phyloP scores from a whole-genome alignment of 2,797 vertebrate genomes.

The Parauchenoglanis ngamensis region DNA sequence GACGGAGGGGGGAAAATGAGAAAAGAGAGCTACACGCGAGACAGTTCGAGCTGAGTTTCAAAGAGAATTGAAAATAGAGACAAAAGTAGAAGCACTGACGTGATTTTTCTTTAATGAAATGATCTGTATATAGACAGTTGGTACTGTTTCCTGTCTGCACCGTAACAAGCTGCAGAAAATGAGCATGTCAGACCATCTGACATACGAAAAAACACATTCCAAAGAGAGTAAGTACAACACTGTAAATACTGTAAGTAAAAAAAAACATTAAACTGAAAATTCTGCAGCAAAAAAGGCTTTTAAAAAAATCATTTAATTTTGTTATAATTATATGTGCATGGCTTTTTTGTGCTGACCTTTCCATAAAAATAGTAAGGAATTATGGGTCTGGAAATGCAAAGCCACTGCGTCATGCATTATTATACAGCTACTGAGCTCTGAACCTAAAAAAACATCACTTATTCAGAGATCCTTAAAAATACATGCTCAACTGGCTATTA shows the following conservation, averaged over 20 bases:
- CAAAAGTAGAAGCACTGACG: constrained; percentile 13
- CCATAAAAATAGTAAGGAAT: neutral
- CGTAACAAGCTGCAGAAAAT: neutral
- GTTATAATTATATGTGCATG: neutral
- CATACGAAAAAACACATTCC: neutral
- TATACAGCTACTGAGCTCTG: neutral
- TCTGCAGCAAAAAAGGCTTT: neutral
- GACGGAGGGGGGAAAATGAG: neutral
- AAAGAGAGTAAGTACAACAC: neutral
- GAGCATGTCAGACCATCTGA: neutral
- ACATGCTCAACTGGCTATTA: neutral
- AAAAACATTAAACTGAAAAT: neutral
- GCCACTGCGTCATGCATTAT: neutral
- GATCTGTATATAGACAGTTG: neutral
- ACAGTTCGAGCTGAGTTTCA: constrained; percentile 22
- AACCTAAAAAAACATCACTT: neutral
- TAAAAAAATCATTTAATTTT: neutral
- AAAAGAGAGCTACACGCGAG: neutral
- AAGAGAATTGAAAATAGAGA: constrained; percentile 34
- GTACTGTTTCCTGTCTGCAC: neutral
- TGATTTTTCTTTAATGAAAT: neutral
- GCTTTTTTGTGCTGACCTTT: neutral
- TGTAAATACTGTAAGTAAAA: neutral
- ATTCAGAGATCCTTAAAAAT: neutral
- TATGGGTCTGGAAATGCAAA: neutral